Percentiles rank a stretch among this genome's conserved stretches.
These are phyloP conservation scores for Dryoscopus gambensis DNA, from an alignment of 2,113 vertebrate genomes.

Conservation along the genomic window DNA sequence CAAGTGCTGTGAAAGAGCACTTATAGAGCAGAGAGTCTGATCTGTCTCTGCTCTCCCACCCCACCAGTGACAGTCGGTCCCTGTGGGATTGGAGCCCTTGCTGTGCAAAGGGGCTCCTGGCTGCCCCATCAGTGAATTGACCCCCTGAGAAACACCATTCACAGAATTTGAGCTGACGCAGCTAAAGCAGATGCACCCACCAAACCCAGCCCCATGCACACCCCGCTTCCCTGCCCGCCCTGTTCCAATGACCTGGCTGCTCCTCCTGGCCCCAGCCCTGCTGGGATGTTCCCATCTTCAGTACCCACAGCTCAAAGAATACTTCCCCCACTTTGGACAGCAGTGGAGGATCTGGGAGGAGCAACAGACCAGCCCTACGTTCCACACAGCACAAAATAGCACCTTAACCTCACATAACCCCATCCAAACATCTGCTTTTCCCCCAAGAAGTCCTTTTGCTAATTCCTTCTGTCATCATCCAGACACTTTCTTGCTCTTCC, in stretches of 20 bases:
- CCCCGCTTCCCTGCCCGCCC: rapidly evolving
- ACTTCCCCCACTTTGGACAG: neutral
- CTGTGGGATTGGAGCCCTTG: neutral
- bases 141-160: rapidly evolving
- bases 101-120: neutral
- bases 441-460: neutral
- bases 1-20: neutral
- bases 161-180: neutral
- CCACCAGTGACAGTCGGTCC: neutral
- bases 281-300: neutral
- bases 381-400: neutral
- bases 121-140: neutral
- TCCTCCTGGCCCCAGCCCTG: neutral
- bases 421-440: neutral
- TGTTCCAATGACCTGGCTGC: no score
- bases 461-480: neutral
- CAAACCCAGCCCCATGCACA: neutral
- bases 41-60: neutral
- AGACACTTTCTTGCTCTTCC: neutral
- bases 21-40: neutral
- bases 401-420: neutral
- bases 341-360: neutral
- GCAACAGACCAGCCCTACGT: rapidly evolving
- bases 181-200: neutral
- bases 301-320: neutral